Conservation (phyloP, 2,113 vertebrate species). For the Stigmatopora argus region DNA sequence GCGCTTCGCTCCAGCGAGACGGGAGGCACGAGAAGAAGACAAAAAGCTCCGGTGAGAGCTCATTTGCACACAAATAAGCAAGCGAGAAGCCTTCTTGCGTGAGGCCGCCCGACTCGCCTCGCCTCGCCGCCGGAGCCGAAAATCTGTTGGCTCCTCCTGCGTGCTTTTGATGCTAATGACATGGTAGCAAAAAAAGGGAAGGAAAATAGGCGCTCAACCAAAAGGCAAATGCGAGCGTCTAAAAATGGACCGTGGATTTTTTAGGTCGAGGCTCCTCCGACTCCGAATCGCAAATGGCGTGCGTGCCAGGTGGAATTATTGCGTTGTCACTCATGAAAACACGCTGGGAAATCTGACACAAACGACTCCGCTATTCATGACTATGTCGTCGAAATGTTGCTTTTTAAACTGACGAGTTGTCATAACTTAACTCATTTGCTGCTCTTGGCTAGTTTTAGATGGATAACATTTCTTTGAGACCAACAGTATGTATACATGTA, state of each 20-base stretch:
- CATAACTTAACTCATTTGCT: not conserved
- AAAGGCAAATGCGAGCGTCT: conserved; percentile 34
- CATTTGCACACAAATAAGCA: conserved; percentile 55
- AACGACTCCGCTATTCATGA: not conserved
- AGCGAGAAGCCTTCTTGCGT: conserved; percentile 22
- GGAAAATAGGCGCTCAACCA: conserved; percentile 28
- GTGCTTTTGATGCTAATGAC: conserved; percentile 42
- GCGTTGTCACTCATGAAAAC: conserved; percentile 10
- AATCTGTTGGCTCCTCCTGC: conserved; percentile 21
- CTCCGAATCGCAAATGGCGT: conserved; percentile 30
- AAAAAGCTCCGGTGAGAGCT: conserved; percentile 49
- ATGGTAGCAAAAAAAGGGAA: conserved; percentile 12
- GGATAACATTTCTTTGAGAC: too few species aligned
- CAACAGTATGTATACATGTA: too few species aligned
- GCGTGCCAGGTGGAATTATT: conserved; percentile 43
- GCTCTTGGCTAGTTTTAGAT: too few species aligned
- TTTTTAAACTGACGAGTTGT: not conserved
- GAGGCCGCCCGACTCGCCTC: not conserved
- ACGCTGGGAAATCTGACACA: not conserved
- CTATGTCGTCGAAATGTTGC: not conserved
- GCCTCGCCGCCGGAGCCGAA: conserved; percentile 6
- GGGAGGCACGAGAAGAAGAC: conserved; percentile 45
- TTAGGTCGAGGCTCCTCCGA: conserved; percentile 32
- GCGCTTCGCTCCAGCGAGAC: conserved; percentile 42
- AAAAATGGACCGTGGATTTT: conserved; percentile 45